phyloP scores from a whole-genome alignment of 2,113 vertebrate species.

The Numida meleagris region DNA sequence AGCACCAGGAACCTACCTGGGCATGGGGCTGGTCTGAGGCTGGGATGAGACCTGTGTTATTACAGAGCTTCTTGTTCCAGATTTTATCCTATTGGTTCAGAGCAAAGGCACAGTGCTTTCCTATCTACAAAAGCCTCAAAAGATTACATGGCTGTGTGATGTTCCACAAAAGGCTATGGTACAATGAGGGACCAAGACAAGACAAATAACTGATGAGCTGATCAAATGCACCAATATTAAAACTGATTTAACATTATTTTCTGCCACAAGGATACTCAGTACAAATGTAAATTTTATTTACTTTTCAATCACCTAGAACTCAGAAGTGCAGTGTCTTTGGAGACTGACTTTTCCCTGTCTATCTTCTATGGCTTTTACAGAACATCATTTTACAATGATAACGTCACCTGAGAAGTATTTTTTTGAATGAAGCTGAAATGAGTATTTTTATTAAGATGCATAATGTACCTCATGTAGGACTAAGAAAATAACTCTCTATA shows the following conservation, averaged over 20 bases:
- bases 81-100: background rate
- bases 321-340: background rate
- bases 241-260: background rate
- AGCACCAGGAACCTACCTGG: accelerated
- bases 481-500: background rate
- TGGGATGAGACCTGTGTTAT: too few relatives aligned
- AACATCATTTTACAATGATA: background rate
- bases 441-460: background rate
- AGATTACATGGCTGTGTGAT: background rate
- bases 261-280: background rate
- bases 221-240: background rate
- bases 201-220: background rate
- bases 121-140: background rate
- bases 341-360: background rate
- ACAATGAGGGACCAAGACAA: background rate
- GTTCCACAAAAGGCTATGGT: background rate
- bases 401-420: background rate
- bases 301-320: background rate
- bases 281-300: background rate
- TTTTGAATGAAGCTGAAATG: background rate
- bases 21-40: accelerated
- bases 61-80: background rate
- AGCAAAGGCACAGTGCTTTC: background rate
- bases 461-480: background rate
- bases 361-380: background rate